Evolutionary conservation across 1,140 invertebrate genomes (phyloP), one percentile per base, ranked within the genome.

Genomic region (Procambarus virginalis): DNA sequence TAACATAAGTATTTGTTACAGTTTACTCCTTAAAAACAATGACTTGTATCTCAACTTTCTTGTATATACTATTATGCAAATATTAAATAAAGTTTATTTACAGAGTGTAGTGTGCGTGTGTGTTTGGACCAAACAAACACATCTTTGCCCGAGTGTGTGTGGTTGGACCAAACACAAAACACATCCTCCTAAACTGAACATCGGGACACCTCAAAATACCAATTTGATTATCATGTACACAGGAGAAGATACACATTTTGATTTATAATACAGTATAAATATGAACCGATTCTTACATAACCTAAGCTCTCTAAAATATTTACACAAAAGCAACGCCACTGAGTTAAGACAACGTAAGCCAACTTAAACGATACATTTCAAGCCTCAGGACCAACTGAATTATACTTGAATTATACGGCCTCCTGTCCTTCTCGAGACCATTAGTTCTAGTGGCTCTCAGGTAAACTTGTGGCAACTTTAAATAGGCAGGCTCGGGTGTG

Each of bases 211-310:
- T 73, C n/a, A 73, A 73, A 34, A 73, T 10, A 73, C 68, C 8
- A 73, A 34, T 73, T 73, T 73, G 68, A 73, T 73, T 73, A 73
- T 73, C 22, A 73, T 34, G 14, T 73, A 73, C 68, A 73, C 10
- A 73, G 0, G 34, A 73, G 34, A 34, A 73, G 22, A 73, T 73
- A 73, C 68, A 73, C 68, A 34, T 73, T 73, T 73, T 73, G 68
- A 73, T 73, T 73, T 34, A 34, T 73, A 73, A n/a, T 73, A 34
- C 22, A 73, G 34, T 6, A 34, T 34, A 34, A 34, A 73, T 9
- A 73, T 73, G 68, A 73, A 73, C 68, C 4, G 22, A 73, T 3
- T 73, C 68, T 73, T 73, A 73, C 22, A 73, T 34, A 34, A 73
- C 6, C 68, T 73, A 73, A 20, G n/a, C n/a, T 2, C n/a, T 2